phyloP scores from a whole-genome alignment of 2,113 vertebrate genomes.

The Peucedramus taeniatus region DNA sequence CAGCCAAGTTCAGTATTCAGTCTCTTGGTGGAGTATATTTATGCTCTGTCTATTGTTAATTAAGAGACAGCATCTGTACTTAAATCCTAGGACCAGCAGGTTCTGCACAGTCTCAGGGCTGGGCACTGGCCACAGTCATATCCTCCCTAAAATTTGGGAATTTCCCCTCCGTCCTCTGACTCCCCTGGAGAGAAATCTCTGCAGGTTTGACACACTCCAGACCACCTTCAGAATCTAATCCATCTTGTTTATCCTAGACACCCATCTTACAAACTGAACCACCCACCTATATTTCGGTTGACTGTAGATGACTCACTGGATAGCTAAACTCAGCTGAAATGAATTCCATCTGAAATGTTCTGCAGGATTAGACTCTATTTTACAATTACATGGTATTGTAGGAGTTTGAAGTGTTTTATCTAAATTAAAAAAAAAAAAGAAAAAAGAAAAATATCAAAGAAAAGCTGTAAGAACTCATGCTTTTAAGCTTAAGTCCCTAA shows the following conservation, averaged over 20 bases:
- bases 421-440: background rate
- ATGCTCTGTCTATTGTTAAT: background rate
- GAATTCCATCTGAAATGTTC: background rate
- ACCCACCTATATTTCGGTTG: background rate
- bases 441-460: background rate
- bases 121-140: background rate
- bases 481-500: background rate
- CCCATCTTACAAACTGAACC: background rate
- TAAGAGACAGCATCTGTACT: background rate
- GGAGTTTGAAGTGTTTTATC: background rate
- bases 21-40: background rate
- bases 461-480: background rate
- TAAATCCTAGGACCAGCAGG: background rate
- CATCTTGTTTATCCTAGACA: background rate
- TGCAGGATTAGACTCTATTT: background rate
- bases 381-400: conserved; percentile 3
- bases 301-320: conserved; percentile 8
- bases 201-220: background rate
- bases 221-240: background rate
- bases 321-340: conserved; percentile 8
- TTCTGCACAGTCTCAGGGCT: background rate
- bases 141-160: background rate
- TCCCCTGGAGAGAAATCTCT: background rate
- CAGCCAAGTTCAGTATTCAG: background rate
- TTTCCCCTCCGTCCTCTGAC: background rate